Conservation (phyloP, 1,140 invertebrate genomes). For the Lucilia cuprina region DNA sequence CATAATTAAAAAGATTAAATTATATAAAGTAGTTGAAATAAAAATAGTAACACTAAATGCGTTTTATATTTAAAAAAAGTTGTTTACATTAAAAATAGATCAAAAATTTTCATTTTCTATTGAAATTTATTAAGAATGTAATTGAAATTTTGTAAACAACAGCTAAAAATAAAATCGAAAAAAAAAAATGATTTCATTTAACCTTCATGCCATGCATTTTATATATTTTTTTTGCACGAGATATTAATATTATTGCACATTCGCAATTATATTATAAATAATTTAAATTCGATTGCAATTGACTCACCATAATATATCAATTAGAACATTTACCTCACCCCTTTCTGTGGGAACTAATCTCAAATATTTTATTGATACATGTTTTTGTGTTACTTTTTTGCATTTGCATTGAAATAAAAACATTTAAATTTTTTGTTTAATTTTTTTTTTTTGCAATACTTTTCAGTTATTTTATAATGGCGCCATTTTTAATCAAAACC, state of each 20-base stretch:
- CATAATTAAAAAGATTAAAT: neutral
- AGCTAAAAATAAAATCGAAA: neutral
- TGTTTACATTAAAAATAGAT: neutral
- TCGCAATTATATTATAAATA: neutral
- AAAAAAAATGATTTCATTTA: neutral
- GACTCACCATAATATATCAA: neutral
- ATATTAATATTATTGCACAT: too few relatives aligned
- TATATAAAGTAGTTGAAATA: neutral
- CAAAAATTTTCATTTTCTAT: neutral
- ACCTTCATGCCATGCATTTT: neutral
- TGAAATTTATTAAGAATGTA: neutral
- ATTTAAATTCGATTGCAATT: neutral
- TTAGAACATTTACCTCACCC: neutral
- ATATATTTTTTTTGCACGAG: neutral
- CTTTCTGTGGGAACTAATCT: neutral
- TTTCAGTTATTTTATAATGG: neutral
- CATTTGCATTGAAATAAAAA: neutral
- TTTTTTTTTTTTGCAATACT: neutral
- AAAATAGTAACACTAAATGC: neutral
- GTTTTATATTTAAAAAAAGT: neutral
- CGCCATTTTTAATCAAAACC: neutral
- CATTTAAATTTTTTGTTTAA: neutral
- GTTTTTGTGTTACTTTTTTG: neutral
- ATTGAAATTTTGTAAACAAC: constrained; percentile 3
- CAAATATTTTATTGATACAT: neutral